A percentile compares a stretch with the other conserved stretches of the same genome.
These are phyloP conservation scores for Drosophila yakuba DNA, from an alignment of 1,140 invertebrate genomes.

Conservation along the genomic window DNA sequence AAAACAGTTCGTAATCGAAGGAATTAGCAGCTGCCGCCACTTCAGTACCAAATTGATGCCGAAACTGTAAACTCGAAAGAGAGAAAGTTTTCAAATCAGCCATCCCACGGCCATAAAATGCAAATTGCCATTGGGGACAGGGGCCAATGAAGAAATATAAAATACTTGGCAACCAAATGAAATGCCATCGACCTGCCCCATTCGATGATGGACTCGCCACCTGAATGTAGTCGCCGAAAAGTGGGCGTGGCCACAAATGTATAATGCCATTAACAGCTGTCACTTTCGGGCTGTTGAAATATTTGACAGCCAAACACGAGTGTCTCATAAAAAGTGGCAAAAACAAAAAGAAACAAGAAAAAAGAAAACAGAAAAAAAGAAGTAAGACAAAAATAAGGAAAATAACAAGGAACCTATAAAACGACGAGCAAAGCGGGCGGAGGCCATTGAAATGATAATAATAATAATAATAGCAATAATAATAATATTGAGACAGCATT, in stretches of 20 bases:
- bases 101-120: conserved; percentile 50
- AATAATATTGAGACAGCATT: conserved; percentile 72
- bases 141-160: not conserved
- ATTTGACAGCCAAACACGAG: conserved; percentile 70
- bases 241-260: conserved; percentile 48
- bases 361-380: not conserved
- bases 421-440: conserved; percentile 2
- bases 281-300: conserved; percentile 67
- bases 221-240: conserved; percentile 2
- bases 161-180: not conserved
- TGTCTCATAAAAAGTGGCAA: conserved; percentile 35
- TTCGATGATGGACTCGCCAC: conserved; percentile 28
- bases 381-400: not conserved
- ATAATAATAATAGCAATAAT: conserved; percentile 48
- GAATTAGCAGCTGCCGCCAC: conserved; percentile 47
- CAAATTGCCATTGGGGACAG: conserved; percentile 49
- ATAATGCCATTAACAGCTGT: conserved; percentile 81
- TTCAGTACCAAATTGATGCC: conserved; percentile 5
- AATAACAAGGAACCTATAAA: conserved; percentile 33
- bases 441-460: conserved; percentile 41
- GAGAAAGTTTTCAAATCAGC: conserved; percentile 30
- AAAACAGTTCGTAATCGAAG: conserved; percentile 44
- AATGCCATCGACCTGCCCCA: not conserved
- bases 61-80: conserved; percentile 23
- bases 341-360: not conserved